Base-by-base conservation (phyloP, 2,113 vertebrate genomes). In the Calonectris borealis region DNA sequence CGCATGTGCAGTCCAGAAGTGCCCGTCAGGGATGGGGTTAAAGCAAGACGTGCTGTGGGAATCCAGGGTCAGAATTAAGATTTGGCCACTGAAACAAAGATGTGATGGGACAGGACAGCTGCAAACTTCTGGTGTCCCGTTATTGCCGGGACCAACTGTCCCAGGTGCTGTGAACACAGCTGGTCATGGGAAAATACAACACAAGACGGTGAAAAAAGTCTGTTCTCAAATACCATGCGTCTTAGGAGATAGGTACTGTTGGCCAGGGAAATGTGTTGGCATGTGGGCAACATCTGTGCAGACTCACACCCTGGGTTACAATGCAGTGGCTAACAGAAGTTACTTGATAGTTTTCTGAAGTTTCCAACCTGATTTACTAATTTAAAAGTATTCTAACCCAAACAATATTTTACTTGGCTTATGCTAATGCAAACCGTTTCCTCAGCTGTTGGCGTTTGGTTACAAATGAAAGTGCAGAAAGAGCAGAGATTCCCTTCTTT, bases 1-100 rank as follows among this genome's bases (percentile, higher is more conserved):
- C 6, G 0, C 27, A 0, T 2, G 7, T 6, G 46, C 10, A 0
- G 60, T 4, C 7, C 16, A 8, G 13, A 5, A 42, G 7, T 3
- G 49, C 36, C 8, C 2, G 1, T 21, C 4, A 4, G 60, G 54
- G 36, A 21, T 52, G 11, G 61, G 42, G 16, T 16, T 34, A 32
- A 25, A 72, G 31, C 9, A 4, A 5, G n/a, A n/a, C 0, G 2
- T 7, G 12, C 25, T 7, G 38, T 25, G 57, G 51, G 49, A 52
- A 17, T 16, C 32, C 15, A 3, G 15, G 27, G n/a, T 25, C 11
- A 3, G 7, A 12, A 29, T 24, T 54, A 10, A 75, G 19, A 4
- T 54, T 36, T 61, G 17, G 27, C 22, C 5, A 2, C 15, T n/a
- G 44, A 60, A 64, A 13, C 16, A n/a, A 31, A n/a, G 16, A 18